Base-by-base conservation (phyloP, 1,140 invertebrate genomes). In the Hyphantria cunea region DNA sequence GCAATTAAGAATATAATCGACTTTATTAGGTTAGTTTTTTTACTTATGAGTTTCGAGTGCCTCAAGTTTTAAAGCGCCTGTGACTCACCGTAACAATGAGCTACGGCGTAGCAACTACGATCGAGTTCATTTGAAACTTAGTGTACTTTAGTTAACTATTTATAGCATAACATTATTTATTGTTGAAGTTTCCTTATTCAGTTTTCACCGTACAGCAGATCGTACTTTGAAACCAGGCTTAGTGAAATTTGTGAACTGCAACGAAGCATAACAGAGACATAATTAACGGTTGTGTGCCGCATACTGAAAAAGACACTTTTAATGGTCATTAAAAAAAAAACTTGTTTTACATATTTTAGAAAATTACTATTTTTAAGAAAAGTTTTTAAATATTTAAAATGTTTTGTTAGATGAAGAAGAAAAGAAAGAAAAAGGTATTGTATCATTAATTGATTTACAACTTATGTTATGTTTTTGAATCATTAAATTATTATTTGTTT, bases 161-260 rank as follows among this genome's bases (percentile, higher is more conserved):
- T 56, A 56, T 56, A 47, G 45, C 45, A 42, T 56, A 47, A 47
- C 41, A 41, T 56, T 56, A 56, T 56, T 56, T 56, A 56, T 56
- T 47, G 53, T 56, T 13, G 6, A 56, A 56, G 31, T 56, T 56
- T 42, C 45, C 47, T 45, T 32, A 56, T 56, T 56, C 31, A 56
- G 45, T 56, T 56, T 56, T 42, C 34, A 56, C 17, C 5, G 17
- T 25, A 56, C 45, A 47, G 45, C 45, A 55, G 42, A 45, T 33
- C 34, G 15, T 25, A 56, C 44, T 56, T 7, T 6, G 32, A 32
- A 13, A 5, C 32, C n/a, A 56, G 32, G 53, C 25, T 33, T 14
- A 45, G 13, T 34, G 11, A 4, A 14, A 54, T 13, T 8, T 34
- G 8, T 37, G 34, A 37, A 37, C 34, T 10, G 34, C 34, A 10